These are phyloP conservation scores for Barbus barbus DNA, from an alignment of 2,113 vertebrate genomes.

Conservation along the genomic window DNA sequence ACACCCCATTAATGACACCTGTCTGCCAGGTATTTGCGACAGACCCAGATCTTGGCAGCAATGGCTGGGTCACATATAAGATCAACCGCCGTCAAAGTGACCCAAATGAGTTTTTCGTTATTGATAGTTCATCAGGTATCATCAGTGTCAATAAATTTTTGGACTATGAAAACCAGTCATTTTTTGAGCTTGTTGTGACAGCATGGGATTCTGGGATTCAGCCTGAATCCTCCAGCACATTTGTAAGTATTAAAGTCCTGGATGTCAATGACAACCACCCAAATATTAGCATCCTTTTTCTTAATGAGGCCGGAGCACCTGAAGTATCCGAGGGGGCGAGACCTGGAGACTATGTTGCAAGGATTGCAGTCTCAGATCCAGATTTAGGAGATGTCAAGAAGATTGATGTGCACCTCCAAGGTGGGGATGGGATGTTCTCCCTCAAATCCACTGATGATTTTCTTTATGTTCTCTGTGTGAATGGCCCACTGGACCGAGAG, in stretches of 20 bases:
- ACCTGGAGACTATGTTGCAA: conserved; percentile 82
- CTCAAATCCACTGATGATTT: conserved; percentile 74
- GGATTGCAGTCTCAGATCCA: conserved; percentile 85
- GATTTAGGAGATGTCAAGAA: conserved; percentile 70
- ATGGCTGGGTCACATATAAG: conserved; percentile 80
- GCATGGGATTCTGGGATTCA: conserved; percentile 82
- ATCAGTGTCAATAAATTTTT: conserved; percentile 79
- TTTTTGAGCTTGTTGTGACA: conserved; percentile 83
- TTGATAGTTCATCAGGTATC: conserved; percentile 80
- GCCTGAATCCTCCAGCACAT: conserved; percentile 81
- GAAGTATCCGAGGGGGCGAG: conserved; percentile 81
- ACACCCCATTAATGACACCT: conserved; percentile 68
- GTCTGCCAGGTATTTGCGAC: conserved; percentile 83
- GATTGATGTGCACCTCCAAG: conserved; percentile 70
- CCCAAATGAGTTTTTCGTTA: conserved; percentile 71
- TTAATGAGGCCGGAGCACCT: conserved; percentile 81
- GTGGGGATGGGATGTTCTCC: conserved; percentile 75
- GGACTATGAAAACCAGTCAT: conserved; percentile 81
- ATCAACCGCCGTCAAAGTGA: conserved; percentile 79
- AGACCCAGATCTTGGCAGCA: conserved; percentile 82
- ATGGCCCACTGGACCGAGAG: conserved; percentile 81
- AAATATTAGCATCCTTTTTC: conserved; percentile 80
- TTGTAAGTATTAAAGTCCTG: conserved; percentile 81
- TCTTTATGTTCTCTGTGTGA: conserved; percentile 83
- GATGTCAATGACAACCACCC: conserved; percentile 91